Conservation (phyloP, 1,140 invertebrate genomes). For the Zaprionus ornatus region DNA sequence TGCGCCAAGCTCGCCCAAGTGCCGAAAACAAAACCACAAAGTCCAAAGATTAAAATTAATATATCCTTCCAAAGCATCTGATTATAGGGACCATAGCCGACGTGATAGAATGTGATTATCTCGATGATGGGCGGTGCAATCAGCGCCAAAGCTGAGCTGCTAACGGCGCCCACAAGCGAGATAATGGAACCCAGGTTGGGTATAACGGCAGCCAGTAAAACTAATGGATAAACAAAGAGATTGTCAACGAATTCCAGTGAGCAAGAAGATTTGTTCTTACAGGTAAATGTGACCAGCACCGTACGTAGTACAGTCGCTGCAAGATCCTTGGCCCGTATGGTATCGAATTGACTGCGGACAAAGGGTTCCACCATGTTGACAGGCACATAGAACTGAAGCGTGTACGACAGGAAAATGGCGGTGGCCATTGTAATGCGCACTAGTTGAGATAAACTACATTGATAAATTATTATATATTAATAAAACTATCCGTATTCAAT, state of each 20-base stretch:
- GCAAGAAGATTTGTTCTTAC: constrained; percentile 86
- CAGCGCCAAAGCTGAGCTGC: constrained; percentile 93
- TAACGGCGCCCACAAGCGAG: constrained; percentile 95
- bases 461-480: constrained; percentile 49
- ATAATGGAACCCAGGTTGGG: constrained; percentile 95
- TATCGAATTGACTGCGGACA: constrained; percentile 86
- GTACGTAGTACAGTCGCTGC: constrained; percentile 89
- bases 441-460: constrained; percentile 90
- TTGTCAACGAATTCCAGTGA: constrained; percentile 55
- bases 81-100: constrained; percentile 86
- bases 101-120: constrained; percentile 91
- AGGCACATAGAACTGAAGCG: constrained; percentile 96
- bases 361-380: constrained; percentile 94
- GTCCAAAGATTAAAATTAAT: constrained; percentile 89
- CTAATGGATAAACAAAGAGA: constrained; percentile 83
- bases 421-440: constrained; percentile 93
- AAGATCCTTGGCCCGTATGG: constrained; percentile 85
- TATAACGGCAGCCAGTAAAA: constrained; percentile 92
- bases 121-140: constrained; percentile 96
- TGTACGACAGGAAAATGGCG: constrained; percentile 94
- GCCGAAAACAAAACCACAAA: constrained; percentile 90
- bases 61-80: constrained; percentile 90
- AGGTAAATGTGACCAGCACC: constrained; percentile 90
- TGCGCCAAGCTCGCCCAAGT: constrained; percentile 91
- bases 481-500: not conserved